Base-by-base conservation (phyloP, 2,888 invertebrate species). In the Halictus ligatus region DNA sequence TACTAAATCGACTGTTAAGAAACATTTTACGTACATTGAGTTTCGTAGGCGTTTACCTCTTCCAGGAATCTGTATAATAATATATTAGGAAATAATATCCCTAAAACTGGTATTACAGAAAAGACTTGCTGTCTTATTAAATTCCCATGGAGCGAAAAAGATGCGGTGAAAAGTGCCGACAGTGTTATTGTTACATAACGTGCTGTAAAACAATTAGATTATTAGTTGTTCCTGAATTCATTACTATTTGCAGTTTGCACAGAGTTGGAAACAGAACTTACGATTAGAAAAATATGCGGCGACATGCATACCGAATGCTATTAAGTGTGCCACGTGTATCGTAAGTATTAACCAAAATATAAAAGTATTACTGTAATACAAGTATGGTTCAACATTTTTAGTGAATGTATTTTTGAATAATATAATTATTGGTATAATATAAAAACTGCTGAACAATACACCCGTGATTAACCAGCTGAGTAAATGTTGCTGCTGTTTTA, bases 251-350 rank as follows among this genome's bases (percentile, higher is more conserved):
- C 69, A 69, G 64, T 77, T 15, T 13, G 67, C 13, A 10, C 2
- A 46, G 13, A 5, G 40, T 50, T 48, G 0, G 50, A 50, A 74
- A 40, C 15, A 43, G n/a, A 69, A 91, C 93, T 93, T 92, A 95
- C 95, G 92, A 92, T 92, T 94, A 67, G 93, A 91, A 84, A 95
- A 94, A 86, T 95, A 95, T 80, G 95, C 91, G 54, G 94, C 91
- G 75, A 95, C 84, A 69, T 95, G 95, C 92, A 94, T 93, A 77
- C 94, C 94, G 85, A 93, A 95, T 21, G 93, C 84, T 82, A 94
- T 89, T 21, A 94, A 91, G 85, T 95, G 94, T 77, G 89, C 88
- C 67, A 92, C 83, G 73, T 95, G 93, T 25, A 92, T 54, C n/a
- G 93, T 91, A 54, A 95, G 86, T 77, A 93, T 80, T 25, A 95